Evolutionary conservation across 35 echinoderm and acorn worm genomes (phyloP).

Genomic region (Stichopus chloronotus): DNA sequence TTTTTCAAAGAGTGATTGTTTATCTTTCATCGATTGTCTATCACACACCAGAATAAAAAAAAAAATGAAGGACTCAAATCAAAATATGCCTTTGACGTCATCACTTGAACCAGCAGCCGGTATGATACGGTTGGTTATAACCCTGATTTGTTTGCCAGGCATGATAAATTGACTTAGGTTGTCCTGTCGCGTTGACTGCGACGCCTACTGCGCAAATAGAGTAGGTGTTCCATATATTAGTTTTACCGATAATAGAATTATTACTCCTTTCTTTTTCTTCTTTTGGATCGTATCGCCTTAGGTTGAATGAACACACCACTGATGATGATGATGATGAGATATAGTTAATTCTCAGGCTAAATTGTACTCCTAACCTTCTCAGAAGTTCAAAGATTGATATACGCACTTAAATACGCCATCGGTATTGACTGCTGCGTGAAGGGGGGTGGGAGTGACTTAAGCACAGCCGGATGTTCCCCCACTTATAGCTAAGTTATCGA

Average conservation of each 20-base stretch:
- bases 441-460: too few relatives aligned
- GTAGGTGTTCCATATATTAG: slow-evolving; percentile 10
- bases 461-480: too few relatives aligned
- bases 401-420: too few relatives aligned
- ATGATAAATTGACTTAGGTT: slow-evolving; percentile 13
- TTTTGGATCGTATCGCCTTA: too few relatives aligned
- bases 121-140: not conserved
- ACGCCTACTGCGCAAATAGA: slow-evolving; percentile 2
- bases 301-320: too few relatives aligned
- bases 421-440: too few relatives aligned
- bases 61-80: not conserved
- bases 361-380: too few relatives aligned
- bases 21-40: not conserved
- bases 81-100: not conserved
- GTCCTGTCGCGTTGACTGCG: not conserved
- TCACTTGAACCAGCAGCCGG: not conserved
- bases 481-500: too few relatives aligned
- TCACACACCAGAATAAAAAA: not conserved
- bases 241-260: not conserved
- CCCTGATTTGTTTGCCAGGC: not conserved
- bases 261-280: too few relatives aligned
- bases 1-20: not conserved
- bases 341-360: too few relatives aligned
- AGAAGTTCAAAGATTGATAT: too few relatives aligned
- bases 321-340: too few relatives aligned